A percentile compares a stretch with the other conserved stretches of the same genome.
Evolutionary conservation across 1,140 invertebrate species (phyloP).

Genomic region (Drosophila obscura): DNA sequence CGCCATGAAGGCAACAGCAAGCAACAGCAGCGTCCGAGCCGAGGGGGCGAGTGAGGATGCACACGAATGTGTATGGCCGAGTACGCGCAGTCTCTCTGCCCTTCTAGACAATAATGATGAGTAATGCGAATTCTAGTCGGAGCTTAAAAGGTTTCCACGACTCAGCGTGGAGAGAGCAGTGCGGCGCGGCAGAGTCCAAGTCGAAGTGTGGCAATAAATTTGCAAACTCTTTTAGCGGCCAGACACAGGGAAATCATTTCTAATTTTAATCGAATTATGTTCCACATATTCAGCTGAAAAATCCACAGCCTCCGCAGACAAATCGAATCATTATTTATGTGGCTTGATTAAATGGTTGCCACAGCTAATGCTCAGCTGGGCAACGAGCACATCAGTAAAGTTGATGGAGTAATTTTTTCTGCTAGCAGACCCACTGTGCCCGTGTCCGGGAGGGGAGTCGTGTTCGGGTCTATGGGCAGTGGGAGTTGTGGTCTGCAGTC

Average conservation of each 20-base stretch:
- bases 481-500: constrained; percentile 19
- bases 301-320: background rate
- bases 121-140: background rate
- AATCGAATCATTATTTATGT: background rate
- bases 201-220: background rate
- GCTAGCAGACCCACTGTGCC: background rate
- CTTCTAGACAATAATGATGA: background rate
- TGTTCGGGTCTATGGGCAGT: background rate
- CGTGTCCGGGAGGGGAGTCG: no score
- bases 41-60: no score
- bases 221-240: no score
- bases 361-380: background rate
- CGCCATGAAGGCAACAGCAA: no score
- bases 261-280: no score
- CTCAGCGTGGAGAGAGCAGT: no score
- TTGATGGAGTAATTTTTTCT: no score
- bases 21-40: no score
- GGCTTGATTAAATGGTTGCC: background rate
- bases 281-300: background rate
- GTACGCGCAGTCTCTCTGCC: no score
- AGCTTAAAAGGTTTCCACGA: constrained; percentile 1
- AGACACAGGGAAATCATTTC: no score
- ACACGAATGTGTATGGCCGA: no score
- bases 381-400: constrained; percentile 20
- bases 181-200: no score